Evolutionary conservation across 2,888 invertebrate species (phyloP), one percentile per base, ranked within the genome.

Genomic region (Ctenicera cuprea): DNA sequence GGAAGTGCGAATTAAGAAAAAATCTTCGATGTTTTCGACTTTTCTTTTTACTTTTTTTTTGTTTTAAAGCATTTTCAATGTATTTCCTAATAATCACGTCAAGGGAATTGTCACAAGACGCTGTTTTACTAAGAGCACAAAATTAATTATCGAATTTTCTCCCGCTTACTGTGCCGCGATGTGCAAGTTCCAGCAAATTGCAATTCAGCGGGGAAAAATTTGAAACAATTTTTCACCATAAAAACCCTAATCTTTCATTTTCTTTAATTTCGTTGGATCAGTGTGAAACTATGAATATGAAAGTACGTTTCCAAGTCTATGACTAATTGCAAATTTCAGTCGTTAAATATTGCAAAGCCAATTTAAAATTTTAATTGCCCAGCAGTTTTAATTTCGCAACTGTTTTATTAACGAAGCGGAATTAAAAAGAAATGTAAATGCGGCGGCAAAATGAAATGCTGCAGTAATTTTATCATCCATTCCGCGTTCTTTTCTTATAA

Each of bases 361-460:
- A 75, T 75, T 75, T 75, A 65, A 69, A 75, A 75, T 75, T 73
- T 72, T 73, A 73, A 75, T 75, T 73, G 72, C 26, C 72, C 20
- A 14, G 33, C 69, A 45, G 69, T 70, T 75, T 75, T 75, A 69
- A 75, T 73, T 75, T 69, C 52, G 59, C 59, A 65, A 69, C 73
- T 69, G 75, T 75, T 73, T 73, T 73, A 69, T 68, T 74, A 61
- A 70, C 73, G 65, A 65, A 57, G 69, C 62, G 50, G 14, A 66
- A 67, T 67, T 72, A 71, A 71, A 74, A 74, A 54, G 67, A 71
- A 74, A 74, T 61, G 62, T 71, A 63, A 71, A 74, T 63, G 59
- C 48, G 63, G 45, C 33, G 52, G 69, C 37, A 71, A 68, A 68
- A 63, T 64, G 63, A 73, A 68, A 57, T 48, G 61, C 52, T 33